phyloP scores from a whole-genome alignment of 1,140 invertebrate genomes.

The Ladona fulva region DNA sequence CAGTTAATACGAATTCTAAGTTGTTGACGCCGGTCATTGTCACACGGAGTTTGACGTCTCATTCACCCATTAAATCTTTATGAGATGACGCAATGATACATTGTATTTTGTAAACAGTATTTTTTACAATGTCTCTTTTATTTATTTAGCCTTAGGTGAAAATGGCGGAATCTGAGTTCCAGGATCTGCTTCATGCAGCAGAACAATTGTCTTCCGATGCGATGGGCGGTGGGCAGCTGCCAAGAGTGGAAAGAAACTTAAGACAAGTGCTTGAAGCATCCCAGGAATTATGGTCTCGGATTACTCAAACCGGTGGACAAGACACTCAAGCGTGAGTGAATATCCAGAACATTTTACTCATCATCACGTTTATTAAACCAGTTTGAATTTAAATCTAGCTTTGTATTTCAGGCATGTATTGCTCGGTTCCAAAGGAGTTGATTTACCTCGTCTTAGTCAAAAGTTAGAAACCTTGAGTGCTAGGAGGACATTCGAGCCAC shows the following conservation, averaged over 20 bases:
- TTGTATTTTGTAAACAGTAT: too few species aligned
- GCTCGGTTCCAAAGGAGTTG: conserved; percentile 83
- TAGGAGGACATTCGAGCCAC: conserved; percentile 73
- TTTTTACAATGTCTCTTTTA: too few species aligned
- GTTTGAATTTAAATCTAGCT: not conserved
- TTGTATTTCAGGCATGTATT: conserved; percentile 68
- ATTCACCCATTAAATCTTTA: too few species aligned
- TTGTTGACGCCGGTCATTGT: too few species aligned
- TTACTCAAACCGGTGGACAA: conserved; percentile 70
- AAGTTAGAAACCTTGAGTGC: conserved; percentile 81
- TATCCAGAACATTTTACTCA: not conserved
- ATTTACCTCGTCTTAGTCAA: conserved; percentile 83
- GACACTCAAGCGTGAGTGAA: conserved; percentile 84
- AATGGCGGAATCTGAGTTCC: conserved; percentile 55
- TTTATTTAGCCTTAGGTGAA: not conserved
- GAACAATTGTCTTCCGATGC: conserved; percentile 79
- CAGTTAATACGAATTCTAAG: too few species aligned
- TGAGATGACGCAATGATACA: too few species aligned
- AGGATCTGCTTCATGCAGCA: conserved; percentile 78
- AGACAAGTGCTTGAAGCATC: conserved; percentile 87
- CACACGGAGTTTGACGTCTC: too few species aligned
- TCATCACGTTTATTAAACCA: not conserved
- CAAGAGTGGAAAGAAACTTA: conserved; percentile 80
- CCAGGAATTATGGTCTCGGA: conserved; percentile 75
- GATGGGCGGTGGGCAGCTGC: conserved; percentile 69